These are phyloP conservation scores for Drosophila demipolita DNA, from an alignment of 2,888 invertebrate species.

Conservation along the genomic window DNA sequence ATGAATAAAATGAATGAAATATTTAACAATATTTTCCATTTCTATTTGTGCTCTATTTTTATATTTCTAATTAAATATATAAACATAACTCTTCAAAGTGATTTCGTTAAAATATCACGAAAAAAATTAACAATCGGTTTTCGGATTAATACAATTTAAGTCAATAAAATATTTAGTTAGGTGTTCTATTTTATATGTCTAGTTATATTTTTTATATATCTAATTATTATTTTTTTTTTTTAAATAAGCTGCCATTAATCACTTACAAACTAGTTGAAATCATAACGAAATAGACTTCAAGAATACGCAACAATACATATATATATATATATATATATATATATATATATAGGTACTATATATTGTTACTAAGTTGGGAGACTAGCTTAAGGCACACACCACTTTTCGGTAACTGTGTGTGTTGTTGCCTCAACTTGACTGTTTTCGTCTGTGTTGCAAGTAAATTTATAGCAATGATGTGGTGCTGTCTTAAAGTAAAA, in stretches of 20 bases:
- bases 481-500: slow-evolving; percentile 76
- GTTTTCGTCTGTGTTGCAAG: slow-evolving; percentile 40
- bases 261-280: neutral
- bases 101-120: too few species aligned
- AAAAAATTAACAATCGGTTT: too few species aligned
- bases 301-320: slow-evolving; percentile 16
- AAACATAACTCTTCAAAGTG: too few species aligned
- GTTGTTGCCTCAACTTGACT: slow-evolving; percentile 24
- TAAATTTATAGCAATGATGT: slow-evolving; percentile 81
- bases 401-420: neutral
- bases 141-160: neutral
- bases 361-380: slow-evolving; percentile 3
- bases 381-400: slow-evolving; percentile 4
- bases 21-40: neutral
- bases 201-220: neutral
- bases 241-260: neutral
- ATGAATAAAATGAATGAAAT: neutral
- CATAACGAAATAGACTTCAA: slow-evolving; percentile 10
- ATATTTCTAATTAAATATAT: too few species aligned
- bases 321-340: neutral
- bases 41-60: neutral
- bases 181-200: too few species aligned
- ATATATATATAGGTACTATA: neutral
- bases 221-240: neutral
- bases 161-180: neutral